Evolutionary conservation across 1,140 invertebrate species (phyloP).

Genomic region (Drosophila elegans): DNA sequence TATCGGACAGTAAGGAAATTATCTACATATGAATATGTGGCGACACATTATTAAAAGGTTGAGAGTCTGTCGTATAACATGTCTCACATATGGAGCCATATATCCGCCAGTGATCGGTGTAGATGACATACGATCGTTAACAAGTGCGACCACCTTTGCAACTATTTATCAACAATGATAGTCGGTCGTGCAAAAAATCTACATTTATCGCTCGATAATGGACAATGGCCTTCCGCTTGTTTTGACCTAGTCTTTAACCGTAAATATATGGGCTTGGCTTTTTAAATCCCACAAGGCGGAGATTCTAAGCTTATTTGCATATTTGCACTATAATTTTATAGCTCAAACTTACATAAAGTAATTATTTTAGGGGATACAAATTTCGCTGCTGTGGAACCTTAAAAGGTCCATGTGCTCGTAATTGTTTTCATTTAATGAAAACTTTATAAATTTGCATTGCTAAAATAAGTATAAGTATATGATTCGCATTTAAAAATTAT

Average conservation of each 20-base stretch:
- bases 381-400: too few species aligned
- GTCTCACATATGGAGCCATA: slow-evolving; percentile 31
- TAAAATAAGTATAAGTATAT: too few species aligned
- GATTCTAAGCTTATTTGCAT: background rate
- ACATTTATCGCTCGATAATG: slow-evolving; percentile 4
- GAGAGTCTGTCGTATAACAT: slow-evolving; percentile 49
- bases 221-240: slow-evolving; percentile 15
- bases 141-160: slow-evolving; percentile 46
- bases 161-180: slow-evolving; percentile 48
- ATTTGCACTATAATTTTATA: background rate
- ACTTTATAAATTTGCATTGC: too few species aligned
- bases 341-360: background rate
- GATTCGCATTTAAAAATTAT: background rate
- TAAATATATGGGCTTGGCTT: slow-evolving; percentile 2
- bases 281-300: background rate
- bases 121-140: slow-evolving; percentile 44
- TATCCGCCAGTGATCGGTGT: slow-evolving; percentile 15
- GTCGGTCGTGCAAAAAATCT: slow-evolving; percentile 33
- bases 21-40: slow-evolving; percentile 63
- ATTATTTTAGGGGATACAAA: background rate
- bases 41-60: slow-evolving; percentile 74
- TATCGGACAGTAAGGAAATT: slow-evolving; percentile 61
- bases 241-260: slow-evolving; percentile 22
- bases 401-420: too few species aligned
- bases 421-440: too few species aligned